Conservation (phyloP, 2,113 vertebrate species). For the Sorex araneus region DNA sequence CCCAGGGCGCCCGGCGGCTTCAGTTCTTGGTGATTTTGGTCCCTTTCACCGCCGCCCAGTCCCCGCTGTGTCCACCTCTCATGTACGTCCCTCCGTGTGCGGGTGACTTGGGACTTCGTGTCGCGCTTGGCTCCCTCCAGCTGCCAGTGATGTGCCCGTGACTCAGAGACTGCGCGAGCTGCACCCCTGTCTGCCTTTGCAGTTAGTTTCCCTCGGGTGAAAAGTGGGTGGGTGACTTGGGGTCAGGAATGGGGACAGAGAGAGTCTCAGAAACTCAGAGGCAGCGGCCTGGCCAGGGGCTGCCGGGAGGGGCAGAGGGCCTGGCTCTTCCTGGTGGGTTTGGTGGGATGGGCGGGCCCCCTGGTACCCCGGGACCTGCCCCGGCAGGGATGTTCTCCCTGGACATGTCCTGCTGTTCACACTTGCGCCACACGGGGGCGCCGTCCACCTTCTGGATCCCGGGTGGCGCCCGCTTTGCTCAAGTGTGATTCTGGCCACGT, state of each 20-base stretch:
- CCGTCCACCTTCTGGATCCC: background rate
- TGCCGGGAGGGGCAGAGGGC: background rate
- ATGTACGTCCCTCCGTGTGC: conserved; percentile 89
- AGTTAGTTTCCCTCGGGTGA: background rate
- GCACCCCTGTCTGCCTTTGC: too few species aligned
- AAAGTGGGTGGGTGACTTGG: conserved; percentile 62
- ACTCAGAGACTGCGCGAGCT: conserved; percentile 78
- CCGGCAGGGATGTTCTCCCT: too few species aligned
- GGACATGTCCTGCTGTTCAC: too few species aligned
- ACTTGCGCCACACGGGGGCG: background rate
- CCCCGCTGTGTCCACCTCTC: conserved; percentile 85
- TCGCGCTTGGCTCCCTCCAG: conserved; percentile 72
- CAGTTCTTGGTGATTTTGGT: conserved; percentile 44
- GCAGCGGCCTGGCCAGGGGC: background rate
- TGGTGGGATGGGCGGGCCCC: background rate
- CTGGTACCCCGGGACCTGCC: too few species aligned
- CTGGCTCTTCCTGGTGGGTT: accelerated
- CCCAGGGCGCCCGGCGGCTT: conserved; percentile 57
- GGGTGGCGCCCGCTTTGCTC: background rate
- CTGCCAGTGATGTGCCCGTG: conserved; percentile 77
- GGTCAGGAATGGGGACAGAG: conserved; percentile 67
- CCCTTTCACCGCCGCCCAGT: conserved; percentile 76
- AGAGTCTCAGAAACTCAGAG: conserved; percentile 49
- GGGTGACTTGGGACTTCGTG: conserved; percentile 88
- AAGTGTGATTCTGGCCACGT: background rate